Conservation (phyloP, 2,888 invertebrate species). For the Erebia ligea region DNA sequence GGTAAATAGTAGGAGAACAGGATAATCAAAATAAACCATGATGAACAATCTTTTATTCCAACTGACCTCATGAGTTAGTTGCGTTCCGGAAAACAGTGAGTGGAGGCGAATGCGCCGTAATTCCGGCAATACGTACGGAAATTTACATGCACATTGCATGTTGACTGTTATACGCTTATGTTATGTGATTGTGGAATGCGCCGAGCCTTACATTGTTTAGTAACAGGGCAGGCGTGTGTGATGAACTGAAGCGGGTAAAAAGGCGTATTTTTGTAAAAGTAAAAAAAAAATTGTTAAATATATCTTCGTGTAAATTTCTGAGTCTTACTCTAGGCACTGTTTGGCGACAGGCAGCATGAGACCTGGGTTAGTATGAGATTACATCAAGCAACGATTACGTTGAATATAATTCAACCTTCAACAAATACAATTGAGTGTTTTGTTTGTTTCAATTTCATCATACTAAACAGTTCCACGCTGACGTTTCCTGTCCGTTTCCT, state of each 20-base stretch:
- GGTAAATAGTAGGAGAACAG: not conserved
- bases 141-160: conserved; percentile 61
- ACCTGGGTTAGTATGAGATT: too few species aligned
- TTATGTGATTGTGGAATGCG: conserved; percentile 57
- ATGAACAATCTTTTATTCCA: not conserved
- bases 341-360: too few species aligned
- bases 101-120: conserved; percentile 55
- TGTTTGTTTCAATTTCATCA: too few species aligned
- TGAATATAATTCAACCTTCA: too few species aligned
- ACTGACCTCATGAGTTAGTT: conserved; percentile 15
- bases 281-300: too few species aligned
- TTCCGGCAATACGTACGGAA: conserved; percentile 61
- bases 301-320: too few species aligned
- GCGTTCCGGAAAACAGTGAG: conserved; percentile 11
- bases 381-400: too few species aligned
- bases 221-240: conserved; percentile 22
- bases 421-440: too few species aligned
- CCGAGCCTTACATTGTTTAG: conserved; percentile 47
- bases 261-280: too few species aligned
- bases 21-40: not conserved
- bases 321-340: too few species aligned
- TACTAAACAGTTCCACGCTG: too few species aligned
- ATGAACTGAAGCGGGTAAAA: conserved; percentile 28
- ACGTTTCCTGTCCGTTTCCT: too few species aligned
- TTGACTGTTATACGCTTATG: conserved; percentile 50